These are phyloP conservation scores for Neosalanx taihuensis DNA, from an alignment of 2,797 vertebrate species.

Conservation along the genomic window DNA sequence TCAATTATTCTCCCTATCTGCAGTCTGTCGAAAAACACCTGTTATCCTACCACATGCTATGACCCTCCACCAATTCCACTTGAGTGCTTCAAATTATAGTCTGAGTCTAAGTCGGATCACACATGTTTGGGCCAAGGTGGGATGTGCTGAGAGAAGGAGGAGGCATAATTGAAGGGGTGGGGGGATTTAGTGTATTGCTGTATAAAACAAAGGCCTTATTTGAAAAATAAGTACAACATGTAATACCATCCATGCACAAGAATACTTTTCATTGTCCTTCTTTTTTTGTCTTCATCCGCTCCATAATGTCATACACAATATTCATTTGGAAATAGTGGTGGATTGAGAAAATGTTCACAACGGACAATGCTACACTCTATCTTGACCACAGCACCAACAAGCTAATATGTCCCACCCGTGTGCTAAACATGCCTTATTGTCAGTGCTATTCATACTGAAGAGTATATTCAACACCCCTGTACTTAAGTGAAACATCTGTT, in stretches of 20 bases:
- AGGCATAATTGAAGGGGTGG: conserved; percentile 34
- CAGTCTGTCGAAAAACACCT: conserved; percentile 82
- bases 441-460: not conserved
- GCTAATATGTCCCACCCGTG: not conserved
- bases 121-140: conserved; percentile 47
- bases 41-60: conserved; percentile 73
- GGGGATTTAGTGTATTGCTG: conserved; percentile 38
- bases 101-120: conserved; percentile 52
- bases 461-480: not conserved
- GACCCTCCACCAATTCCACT: conserved; percentile 67
- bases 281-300: not conserved
- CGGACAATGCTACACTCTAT: not conserved
- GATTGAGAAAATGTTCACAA: not conserved
- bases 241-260: not conserved
- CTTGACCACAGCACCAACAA: not conserved
- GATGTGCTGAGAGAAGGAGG: conserved; percentile 44
- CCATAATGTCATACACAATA: not conserved
- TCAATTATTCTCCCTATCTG: conserved; percentile 80
- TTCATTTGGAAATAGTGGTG: not conserved
- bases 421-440: not conserved
- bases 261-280: not conserved
- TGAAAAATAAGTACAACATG: not conserved
- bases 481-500: not conserved
- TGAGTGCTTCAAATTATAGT: conserved; percentile 61
- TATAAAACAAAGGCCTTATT: not conserved